Evolutionary conservation across 1,140 invertebrate species (phyloP), one percentile per base, ranked within the genome.

Genomic region (Diorhabda elongata): DNA sequence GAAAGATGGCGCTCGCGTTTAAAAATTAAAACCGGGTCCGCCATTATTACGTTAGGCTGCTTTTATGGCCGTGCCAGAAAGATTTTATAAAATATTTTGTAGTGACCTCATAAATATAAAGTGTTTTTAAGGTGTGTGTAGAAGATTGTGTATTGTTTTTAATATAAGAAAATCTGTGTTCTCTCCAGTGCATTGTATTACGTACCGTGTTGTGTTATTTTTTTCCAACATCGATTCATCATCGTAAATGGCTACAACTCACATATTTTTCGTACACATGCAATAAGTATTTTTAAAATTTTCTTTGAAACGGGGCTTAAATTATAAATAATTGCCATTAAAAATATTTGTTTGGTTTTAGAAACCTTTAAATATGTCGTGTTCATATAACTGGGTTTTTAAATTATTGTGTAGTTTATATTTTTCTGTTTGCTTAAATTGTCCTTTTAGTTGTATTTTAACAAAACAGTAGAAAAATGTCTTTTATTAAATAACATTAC

Each of bases 11-110:
- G 71, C 62, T 62, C 57, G 41, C 44, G 68, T 73, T 71, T 45
- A 73, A 73, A 71, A 73, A 66, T 74, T 68, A 68, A 77, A 74
- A 78, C 76, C 78, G 73, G 77, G 78, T 77, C 76, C 78, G 78
- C 78, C 77, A 79, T 79, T 78, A 76, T 79, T 79, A 68, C 72
- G 68, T 75, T 76, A 71, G 75, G 76, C 76, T 74, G 75, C 72
- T 75, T 73, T 78, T 79, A 71, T 75, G 74, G 75, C 76, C 75
- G 72, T 79, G 73, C 72, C 73, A 76, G 66, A 42, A 73, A 77
- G 64, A 74, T 71, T 75, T 73, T 73, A 59, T 57, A 52, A 66
- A 73, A 77, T 69, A 74, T 8, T 67, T 73, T 70, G 64, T 74
- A 63, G 71, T 71, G 70, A 66, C 66, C 67, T 60, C 44, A 67